Conservation (phyloP, 1,140 invertebrate genomes). For the Microplitis mediator region DNA sequence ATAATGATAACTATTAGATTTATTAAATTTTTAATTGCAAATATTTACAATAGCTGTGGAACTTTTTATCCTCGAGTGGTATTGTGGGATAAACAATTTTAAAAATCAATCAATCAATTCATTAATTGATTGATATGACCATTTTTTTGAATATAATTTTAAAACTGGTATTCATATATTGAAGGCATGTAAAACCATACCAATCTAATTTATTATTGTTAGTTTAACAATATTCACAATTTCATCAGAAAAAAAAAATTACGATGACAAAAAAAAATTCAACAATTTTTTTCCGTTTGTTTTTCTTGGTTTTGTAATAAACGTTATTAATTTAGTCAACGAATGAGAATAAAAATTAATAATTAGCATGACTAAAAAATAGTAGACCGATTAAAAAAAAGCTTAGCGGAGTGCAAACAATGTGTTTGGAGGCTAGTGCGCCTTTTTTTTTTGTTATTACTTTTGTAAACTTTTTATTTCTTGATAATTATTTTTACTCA, state of each 20-base stretch:
- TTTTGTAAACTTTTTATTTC: constrained; percentile 33
- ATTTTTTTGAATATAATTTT: neutral
- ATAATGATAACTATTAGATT: too few relatives aligned
- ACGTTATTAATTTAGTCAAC: neutral
- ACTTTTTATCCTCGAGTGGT: neutral
- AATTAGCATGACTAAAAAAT: constrained; percentile 43
- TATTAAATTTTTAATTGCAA: too few relatives aligned
- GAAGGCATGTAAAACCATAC: constrained; percentile 44
- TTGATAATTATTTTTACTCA: constrained; percentile 34
- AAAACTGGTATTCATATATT: neutral
- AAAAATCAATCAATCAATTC: neutral
- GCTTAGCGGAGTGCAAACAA: constrained; percentile 80
- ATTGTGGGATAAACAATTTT: neutral
- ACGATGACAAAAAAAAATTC: constrained; percentile 4
- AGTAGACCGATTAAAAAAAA: constrained; percentile 45
- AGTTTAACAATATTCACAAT: constrained; percentile 31
- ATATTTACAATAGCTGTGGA: too few relatives aligned
- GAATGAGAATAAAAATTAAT: constrained; percentile 34
- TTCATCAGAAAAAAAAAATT: constrained; percentile 2
- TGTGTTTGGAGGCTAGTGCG: constrained; percentile 86
- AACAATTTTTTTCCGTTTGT: constrained; percentile 26
- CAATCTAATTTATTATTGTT: constrained; percentile 35
- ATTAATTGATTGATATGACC: neutral
- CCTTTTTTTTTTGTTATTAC: constrained; percentile 52
- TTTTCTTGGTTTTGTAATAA: constrained; percentile 13